phyloP scores from a whole-genome alignment of 2,888 invertebrate genomes.

The Schizaphis graminum region DNA sequence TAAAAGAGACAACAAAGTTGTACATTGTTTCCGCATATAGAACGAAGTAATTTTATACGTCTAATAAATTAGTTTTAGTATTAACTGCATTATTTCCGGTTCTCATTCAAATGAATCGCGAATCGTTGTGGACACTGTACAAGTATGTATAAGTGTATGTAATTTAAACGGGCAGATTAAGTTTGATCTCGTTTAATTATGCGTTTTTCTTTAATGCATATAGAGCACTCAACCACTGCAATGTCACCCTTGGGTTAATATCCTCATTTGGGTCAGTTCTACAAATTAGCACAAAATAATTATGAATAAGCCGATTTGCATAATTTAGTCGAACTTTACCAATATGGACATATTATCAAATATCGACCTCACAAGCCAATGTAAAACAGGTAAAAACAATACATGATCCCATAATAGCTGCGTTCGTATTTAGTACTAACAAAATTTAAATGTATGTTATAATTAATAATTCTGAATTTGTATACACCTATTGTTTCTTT shows the following conservation, averaged over 20 bases:
- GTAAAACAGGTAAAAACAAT: not conserved
- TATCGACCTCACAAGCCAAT: not conserved
- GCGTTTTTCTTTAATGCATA: not conserved
- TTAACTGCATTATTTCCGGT: not conserved
- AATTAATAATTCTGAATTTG: not conserved
- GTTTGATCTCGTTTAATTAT: constrained; percentile 25
- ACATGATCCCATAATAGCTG: not conserved
- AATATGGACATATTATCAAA: not conserved
- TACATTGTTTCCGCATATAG: not conserved
- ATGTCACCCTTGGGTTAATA: not conserved
- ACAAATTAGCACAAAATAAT: not conserved
- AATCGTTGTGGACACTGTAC: not conserved
- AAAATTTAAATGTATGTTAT: not conserved
- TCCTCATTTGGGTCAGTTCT: not conserved
- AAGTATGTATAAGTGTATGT: not conserved
- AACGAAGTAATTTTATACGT: not conserved
- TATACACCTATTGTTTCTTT: no score
- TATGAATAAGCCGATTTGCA: not conserved
- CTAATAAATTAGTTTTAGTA: constrained; percentile 2
- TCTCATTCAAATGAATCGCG: constrained; percentile 20
- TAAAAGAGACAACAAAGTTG: not conserved
- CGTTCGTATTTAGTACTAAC: not conserved
- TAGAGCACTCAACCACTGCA: not conserved
- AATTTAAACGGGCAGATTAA: constrained; percentile 21
- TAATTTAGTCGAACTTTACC: not conserved